Conservation (phyloP, 2,888 invertebrate species). For the Tiliacea citrago region DNA sequence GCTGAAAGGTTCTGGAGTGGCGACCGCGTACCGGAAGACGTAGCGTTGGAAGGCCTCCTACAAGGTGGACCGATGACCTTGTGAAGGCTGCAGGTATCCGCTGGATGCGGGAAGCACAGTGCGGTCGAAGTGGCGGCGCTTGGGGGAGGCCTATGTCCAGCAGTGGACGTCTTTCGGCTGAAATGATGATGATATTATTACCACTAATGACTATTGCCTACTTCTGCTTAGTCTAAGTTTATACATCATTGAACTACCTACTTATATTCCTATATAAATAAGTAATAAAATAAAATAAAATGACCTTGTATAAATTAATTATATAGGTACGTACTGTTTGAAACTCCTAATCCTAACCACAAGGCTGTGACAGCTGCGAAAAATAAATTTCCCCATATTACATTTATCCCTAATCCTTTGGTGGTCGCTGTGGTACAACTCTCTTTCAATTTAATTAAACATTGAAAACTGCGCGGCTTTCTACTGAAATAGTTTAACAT, state of each 20-base stretch:
- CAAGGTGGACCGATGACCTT: too few relatives aligned
- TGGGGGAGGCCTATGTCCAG: too few relatives aligned
- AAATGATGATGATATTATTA: not conserved
- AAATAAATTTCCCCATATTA: constrained; percentile 37
- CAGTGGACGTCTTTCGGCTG: too few relatives aligned
- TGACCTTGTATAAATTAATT: not conserved
- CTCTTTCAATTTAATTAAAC: constrained; percentile 67
- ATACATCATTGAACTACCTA: not conserved
- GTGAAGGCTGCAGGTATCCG: too few relatives aligned
- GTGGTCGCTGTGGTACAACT: constrained; percentile 57
- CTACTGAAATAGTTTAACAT: constrained; percentile 56
- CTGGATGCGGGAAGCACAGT: too few relatives aligned
- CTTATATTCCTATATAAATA: not conserved
- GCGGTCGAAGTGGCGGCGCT: too few relatives aligned
- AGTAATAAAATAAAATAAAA: too few relatives aligned
- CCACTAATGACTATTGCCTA: not conserved
- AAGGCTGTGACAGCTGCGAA: constrained; percentile 24
- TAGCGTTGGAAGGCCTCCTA: too few relatives aligned
- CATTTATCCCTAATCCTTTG: constrained; percentile 38
- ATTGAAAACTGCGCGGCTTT: constrained; percentile 54
- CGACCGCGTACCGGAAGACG: too few relatives aligned
- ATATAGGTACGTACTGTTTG: not conserved
- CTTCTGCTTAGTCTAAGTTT: not conserved
- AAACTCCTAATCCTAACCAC: constrained; percentile 10
- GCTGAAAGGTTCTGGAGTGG: too few relatives aligned